phyloP scores from a whole-genome alignment of 2,888 invertebrate species.

The Flexamia atlantica region DNA sequence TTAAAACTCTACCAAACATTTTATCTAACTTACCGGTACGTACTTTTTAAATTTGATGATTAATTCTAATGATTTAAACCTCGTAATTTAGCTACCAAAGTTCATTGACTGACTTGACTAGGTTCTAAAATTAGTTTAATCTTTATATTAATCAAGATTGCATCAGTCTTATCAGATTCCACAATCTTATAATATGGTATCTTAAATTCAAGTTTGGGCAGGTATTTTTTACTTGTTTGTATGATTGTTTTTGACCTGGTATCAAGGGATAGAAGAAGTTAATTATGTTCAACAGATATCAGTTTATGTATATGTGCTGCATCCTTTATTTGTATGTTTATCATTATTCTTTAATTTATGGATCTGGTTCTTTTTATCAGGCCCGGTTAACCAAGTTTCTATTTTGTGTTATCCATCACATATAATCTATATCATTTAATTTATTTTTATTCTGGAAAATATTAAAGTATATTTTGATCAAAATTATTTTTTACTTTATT shows the following conservation, averaged over 20 bases:
- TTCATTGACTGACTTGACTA: conserved; percentile 28
- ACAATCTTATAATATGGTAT: neutral
- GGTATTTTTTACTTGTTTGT: neutral
- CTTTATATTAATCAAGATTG: conserved; percentile 22
- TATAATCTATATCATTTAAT: too few relatives aligned
- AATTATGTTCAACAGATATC: neutral
- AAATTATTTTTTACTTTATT: conserved; percentile 10
- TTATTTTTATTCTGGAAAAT: neutral
- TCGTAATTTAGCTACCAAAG: neutral
- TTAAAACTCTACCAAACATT: too few relatives aligned
- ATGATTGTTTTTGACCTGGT: neutral
- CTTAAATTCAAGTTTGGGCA: neutral
- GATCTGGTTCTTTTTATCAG: neutral
- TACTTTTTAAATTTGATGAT: too few relatives aligned
- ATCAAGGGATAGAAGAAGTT: neutral
- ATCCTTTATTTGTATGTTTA: neutral
- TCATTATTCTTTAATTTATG: neutral
- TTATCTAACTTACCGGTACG: too few relatives aligned
- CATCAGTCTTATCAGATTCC: conserved; percentile 1
- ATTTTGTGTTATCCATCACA: too few relatives aligned
- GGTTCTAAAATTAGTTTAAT: neutral
- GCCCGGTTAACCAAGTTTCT: too few relatives aligned
- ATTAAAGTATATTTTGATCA: neutral
- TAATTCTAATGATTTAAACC: too few relatives aligned
- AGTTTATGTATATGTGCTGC: neutral